Percentiles rank a stretch among this genome's conserved stretches.
These are phyloP conservation scores for Siniperca scherzeri DNA, from an alignment of 2,797 vertebrate genomes.

Conservation along the genomic window DNA sequence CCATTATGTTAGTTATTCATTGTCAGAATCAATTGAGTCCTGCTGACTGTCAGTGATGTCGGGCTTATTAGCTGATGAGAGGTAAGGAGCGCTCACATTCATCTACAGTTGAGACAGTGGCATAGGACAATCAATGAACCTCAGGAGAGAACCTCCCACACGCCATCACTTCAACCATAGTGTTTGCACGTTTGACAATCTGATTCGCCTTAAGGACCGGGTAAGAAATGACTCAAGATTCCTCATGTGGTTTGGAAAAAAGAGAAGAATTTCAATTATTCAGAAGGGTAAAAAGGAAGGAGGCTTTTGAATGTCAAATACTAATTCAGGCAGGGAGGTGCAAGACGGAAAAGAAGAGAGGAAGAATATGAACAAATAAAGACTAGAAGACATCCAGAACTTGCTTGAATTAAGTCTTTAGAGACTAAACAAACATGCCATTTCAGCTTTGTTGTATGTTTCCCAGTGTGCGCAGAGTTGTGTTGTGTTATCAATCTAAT, in stretches of 20 bases:
- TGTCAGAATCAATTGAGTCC: conserved; percentile 39
- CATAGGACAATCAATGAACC: conserved; percentile 61
- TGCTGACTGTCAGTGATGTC: conserved; percentile 52
- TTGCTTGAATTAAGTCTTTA: conserved; percentile 55
- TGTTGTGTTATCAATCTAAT: conserved; percentile 42
- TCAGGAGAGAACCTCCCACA: conserved; percentile 33
- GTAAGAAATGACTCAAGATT: conserved; percentile 65
- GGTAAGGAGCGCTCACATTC: conserved; percentile 44
- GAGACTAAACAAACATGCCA: conserved; percentile 69
- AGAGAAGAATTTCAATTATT: conserved; percentile 79
- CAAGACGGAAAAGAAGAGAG: conserved; percentile 29
- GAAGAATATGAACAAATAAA: conserved; percentile 48
- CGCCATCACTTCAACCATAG: conserved; percentile 62
- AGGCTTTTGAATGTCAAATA: conserved; percentile 75
- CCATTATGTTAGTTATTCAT: conserved; percentile 43
- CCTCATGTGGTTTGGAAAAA: conserved; percentile 60
- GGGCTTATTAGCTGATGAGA: conserved; percentile 36
- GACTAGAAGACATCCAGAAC: conserved; percentile 36
- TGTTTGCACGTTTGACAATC: conserved; percentile 73
- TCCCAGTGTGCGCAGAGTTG: conserved; percentile 54
- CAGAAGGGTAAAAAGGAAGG: conserved; percentile 68
- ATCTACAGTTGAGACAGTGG: conserved; percentile 46
- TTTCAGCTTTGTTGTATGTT: conserved; percentile 59
- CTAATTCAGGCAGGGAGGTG: conserved; percentile 62
- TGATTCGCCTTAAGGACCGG: conserved; percentile 69